phyloP scores from a whole-genome alignment of 2,797 vertebrate species.

The Orestias chungarensis region DNA sequence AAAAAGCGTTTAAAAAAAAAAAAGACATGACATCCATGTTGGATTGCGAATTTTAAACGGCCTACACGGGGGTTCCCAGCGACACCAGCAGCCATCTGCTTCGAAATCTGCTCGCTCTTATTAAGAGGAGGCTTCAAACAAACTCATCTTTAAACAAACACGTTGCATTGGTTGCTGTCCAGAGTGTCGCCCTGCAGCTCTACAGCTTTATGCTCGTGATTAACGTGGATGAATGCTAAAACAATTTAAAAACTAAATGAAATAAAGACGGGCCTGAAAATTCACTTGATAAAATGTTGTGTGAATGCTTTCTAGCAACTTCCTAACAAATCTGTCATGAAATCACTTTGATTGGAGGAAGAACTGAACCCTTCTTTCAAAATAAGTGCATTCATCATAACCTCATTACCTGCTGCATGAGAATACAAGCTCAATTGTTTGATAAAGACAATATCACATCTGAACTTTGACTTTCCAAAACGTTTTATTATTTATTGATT shows the following conservation, averaged over 20 bases:
- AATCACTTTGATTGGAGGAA: neutral
- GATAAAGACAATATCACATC: neutral
- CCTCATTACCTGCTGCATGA: neutral
- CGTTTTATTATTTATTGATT: neutral
- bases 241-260: neutral
- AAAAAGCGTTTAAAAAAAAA: neutral
- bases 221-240: neutral
- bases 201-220: neutral
- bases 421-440: neutral
- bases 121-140: neutral
- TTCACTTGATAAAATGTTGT: neutral
- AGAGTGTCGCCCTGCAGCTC: neutral
- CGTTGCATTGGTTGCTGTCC: neutral
- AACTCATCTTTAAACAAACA: neutral
- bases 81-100: neutral
- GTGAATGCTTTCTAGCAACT: constrained; percentile 11
- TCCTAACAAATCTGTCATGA: neutral
- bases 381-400: neutral
- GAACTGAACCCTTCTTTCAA: neutral
- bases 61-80: rapidly evolving
- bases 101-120: neutral
- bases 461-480: neutral
- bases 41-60: neutral
- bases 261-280: neutral
- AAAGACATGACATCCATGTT: neutral